These are phyloP conservation scores for Scaptomyza graminum DNA, from an alignment of 1,140 invertebrate genomes.

Conservation along the genomic window DNA sequence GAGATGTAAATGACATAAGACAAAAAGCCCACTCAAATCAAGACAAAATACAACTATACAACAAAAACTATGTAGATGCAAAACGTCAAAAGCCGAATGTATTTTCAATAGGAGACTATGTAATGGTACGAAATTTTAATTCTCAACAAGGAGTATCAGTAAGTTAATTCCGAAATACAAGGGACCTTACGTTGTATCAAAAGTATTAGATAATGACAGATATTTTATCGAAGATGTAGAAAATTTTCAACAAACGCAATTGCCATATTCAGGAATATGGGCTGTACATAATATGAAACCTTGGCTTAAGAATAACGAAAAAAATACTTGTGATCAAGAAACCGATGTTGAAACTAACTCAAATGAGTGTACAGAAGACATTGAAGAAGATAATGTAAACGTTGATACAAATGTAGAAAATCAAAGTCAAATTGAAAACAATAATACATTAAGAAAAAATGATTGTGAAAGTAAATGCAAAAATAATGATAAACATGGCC, in stretches of 20 bases:
- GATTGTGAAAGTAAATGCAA: too few species aligned
- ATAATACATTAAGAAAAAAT: too few species aligned
- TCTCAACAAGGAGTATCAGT: background rate
- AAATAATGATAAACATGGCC: background rate
- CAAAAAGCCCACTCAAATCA: background rate
- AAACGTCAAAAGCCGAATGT: background rate
- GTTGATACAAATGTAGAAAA: too few species aligned
- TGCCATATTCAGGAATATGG: background rate
- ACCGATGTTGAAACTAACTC: too few species aligned
- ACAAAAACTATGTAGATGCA: background rate
- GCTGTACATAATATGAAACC: background rate
- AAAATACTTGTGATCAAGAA: background rate
- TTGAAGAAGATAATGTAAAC: too few species aligned
- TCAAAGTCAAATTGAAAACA: too few species aligned
- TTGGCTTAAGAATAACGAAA: background rate
- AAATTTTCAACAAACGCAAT: background rate
- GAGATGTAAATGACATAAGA: background rate
- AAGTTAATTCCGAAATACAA: too few species aligned
- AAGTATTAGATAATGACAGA: background rate
- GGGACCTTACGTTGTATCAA: background rate
- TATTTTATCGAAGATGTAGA: background rate
- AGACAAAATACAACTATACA: background rate
- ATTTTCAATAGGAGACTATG: background rate
- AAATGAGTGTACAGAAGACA: too few species aligned
- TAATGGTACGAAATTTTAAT: background rate